Evolutionary conservation across 2,888 invertebrate genomes (phyloP).

Genomic region (Liodrosophila aerea): DNA sequence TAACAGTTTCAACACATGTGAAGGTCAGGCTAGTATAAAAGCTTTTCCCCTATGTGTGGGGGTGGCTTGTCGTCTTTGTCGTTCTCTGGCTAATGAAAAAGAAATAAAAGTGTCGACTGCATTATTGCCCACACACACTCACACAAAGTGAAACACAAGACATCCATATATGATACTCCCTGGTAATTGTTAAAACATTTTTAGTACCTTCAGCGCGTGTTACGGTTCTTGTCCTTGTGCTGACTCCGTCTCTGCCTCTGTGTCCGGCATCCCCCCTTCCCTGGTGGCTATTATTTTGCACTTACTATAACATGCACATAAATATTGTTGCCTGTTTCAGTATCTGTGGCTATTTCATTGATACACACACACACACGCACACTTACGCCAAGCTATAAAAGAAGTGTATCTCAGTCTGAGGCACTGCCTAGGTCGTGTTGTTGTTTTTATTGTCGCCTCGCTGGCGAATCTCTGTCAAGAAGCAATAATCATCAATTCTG

Average conservation of each 20-base stretch:
- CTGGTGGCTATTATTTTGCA: slow-evolving; percentile 73
- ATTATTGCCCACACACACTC: slow-evolving; percentile 60
- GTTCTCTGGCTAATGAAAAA: slow-evolving; percentile 75
- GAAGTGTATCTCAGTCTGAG: slow-evolving; percentile 34
- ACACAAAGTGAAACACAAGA: slow-evolving; percentile 23
- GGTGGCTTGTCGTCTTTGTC: slow-evolving; percentile 43
- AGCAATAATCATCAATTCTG: slow-evolving; percentile 83
- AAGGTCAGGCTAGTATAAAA: neutral
- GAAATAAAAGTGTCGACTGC: slow-evolving; percentile 78
- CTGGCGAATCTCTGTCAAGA: slow-evolving; percentile 79
- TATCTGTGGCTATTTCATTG: slow-evolving; percentile 71
- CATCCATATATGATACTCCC: slow-evolving; percentile 41
- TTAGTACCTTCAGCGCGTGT: slow-evolving; percentile 51
- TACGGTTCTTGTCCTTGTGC: slow-evolving; percentile 44
- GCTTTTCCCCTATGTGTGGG: slow-evolving; percentile 10
- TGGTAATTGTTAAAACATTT: slow-evolving; percentile 71
- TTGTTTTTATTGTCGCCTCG: slow-evolving; percentile 69
- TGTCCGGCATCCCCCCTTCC: slow-evolving; percentile 25
- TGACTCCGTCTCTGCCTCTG: neutral
- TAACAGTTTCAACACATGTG: slow-evolving; percentile 10
- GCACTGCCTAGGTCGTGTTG: slow-evolving; percentile 12
- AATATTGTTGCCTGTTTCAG: slow-evolving; percentile 66
- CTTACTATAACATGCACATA: slow-evolving; percentile 78
- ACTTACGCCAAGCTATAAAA: slow-evolving; percentile 45
- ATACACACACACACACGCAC: slow-evolving; percentile 53